Percentiles rank a stretch among this genome's conserved stretches.
These are phyloP conservation scores for Penaeus chinensis DNA, from an alignment of 1,140 invertebrate genomes.

Conservation along the genomic window DNA sequence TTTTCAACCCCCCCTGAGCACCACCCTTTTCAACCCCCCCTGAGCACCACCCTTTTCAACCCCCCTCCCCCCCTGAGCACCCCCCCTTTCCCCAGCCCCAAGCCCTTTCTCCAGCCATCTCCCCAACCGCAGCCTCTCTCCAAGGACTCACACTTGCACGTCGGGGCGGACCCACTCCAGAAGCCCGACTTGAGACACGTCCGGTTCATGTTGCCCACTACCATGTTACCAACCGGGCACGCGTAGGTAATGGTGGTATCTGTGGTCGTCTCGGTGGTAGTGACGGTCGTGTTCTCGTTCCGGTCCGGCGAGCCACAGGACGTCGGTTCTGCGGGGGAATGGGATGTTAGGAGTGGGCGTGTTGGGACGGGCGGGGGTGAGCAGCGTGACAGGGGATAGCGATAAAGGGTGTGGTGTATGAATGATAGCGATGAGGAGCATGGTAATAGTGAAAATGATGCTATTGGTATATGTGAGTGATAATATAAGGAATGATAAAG, in stretches of 20 bases:
- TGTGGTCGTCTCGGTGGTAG: constrained; percentile 69
- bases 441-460: not conserved
- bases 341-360: not conserved
- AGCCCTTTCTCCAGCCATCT: not conserved
- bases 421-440: not conserved
- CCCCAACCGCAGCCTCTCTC: not conserved
- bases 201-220: constrained; percentile 78
- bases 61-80: not conserved
- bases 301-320: constrained; percentile 89
- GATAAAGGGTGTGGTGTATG: no score
- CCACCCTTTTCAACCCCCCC: no score
- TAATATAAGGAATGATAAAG: not conserved
- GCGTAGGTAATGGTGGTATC: constrained; percentile 82
- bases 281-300: constrained; percentile 82
- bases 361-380: no score
- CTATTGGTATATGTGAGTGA: not conserved
- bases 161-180: constrained; percentile 83
- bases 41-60: no score
- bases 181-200: constrained; percentile 80
- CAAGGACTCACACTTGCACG: constrained; percentile 83
- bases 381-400: no score
- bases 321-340: constrained; percentile 76
- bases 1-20: no score
- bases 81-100: not conserved
- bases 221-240: constrained; percentile 85